Evolutionary conservation across 2,113 vertebrate species (phyloP), one percentile per base, ranked within the genome.

Genomic region (Theropithecus gelada): DNA sequence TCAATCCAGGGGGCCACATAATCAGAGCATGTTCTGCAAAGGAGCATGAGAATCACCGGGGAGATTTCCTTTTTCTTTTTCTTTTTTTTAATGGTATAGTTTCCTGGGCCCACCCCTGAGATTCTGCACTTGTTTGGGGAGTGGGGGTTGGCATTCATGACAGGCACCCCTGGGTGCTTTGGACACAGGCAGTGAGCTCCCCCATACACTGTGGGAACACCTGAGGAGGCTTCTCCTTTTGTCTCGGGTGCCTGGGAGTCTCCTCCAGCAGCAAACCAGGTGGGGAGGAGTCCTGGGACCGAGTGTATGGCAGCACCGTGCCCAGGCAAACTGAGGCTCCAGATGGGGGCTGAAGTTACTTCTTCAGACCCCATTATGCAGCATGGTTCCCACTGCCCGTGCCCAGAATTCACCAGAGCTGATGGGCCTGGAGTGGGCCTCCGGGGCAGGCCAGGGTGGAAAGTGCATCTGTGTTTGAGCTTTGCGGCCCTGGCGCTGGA

Each of bases 11-110:
- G 7, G 11, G 38, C 61, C 8, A 1, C 59, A 4, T 35, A 5
- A 9, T 16, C 43, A 23, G 11, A 3, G 6, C 0, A 1, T 43
- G 52, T 3, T 13, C 11, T 27, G 59, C 38, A 23, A 16, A 0
- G 17, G 57, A 38, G 66, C 12, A 0, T 32, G 16, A 16, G 22
- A 16, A 35, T 22, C 23, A 11, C 30, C 6, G 55, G 17, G 38
- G 30, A 68, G n/a, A 55, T 66, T 78, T 70, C 22, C 66, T 7
- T 89, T 13, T 3, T 25, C 14, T 22, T 20, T 43, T 18, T 16
- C 9, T 18, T 68, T 82, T 55, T 55, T 11, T 13, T 6, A 52
- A 30, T 1, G 6, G 68, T 9, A 2, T 30, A 27, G 68, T 55
- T 55, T 92, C 45, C 12, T n/a, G 30, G n/a, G 6, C 43, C 38